Conservation (phyloP, 2,113 vertebrate species). For the Phycodurus eques region DNA sequence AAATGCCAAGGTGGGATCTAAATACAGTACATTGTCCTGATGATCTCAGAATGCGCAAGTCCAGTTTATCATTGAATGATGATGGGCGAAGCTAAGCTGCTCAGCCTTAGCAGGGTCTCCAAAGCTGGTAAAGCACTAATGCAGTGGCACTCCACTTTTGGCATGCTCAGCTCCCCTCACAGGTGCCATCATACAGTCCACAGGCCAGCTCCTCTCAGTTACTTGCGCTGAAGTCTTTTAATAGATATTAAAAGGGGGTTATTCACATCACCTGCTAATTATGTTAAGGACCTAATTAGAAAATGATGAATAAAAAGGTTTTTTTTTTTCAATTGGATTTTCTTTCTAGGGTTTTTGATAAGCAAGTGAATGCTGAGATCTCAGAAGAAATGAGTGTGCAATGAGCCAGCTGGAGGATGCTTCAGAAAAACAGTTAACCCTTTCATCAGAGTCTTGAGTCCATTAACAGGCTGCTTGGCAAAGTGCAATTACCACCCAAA, state of each 20-base stretch:
- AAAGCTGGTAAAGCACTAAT: conserved; percentile 46
- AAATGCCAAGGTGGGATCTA: background rate
- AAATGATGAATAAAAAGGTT: conserved; percentile 74
- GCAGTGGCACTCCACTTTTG: conserved; percentile 61
- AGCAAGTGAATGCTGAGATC: conserved; percentile 79
- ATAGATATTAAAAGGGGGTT: conserved; percentile 97
- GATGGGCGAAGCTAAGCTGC: background rate
- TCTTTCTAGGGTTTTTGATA: conserved; percentile 81
- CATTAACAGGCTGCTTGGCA: conserved; percentile 71
- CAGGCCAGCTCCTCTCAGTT: conserved; percentile 77
- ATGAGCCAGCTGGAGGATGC: conserved; percentile 76
- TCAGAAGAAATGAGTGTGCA: conserved; percentile 78
- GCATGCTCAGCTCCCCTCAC: conserved; percentile 56
- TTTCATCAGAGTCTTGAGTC: conserved; percentile 75
- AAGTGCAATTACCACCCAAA: conserved; percentile 79
- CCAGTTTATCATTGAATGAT: background rate
- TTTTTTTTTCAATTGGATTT: conserved; percentile 93
- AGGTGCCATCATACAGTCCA: conserved; percentile 66
- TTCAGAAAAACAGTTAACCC: conserved; percentile 78
- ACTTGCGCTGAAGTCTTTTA: conserved; percentile 83
- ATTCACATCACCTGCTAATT: conserved; percentile 98
- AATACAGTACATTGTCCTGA: background rate
- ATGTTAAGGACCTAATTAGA: conserved; percentile 98
- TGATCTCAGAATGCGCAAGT: too few relatives aligned
- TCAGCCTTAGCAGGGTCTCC: conserved; percentile 2